phyloP scores from a whole-genome alignment of 2,888 invertebrate species.

The Pedicia rivosa region DNA sequence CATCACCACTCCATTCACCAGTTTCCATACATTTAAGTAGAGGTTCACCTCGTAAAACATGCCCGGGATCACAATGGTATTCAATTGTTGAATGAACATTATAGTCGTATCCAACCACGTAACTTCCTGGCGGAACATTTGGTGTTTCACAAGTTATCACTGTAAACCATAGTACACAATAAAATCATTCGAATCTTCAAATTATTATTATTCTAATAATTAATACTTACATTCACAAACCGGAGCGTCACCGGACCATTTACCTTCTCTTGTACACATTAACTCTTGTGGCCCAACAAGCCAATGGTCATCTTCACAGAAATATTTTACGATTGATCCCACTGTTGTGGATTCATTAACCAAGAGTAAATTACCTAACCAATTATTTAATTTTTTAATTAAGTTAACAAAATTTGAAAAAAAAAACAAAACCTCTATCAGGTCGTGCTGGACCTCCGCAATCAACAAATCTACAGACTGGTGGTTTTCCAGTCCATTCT shows the following conservation, averaged over 20 bases:
- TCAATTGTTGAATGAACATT: conserved; percentile 76
- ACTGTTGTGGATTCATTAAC: conserved; percentile 69
- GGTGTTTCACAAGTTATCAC: conserved; percentile 80
- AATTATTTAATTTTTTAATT: too few species aligned
- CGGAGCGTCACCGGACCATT: conserved; percentile 74
- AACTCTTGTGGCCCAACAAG: conserved; percentile 51
- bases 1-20: conserved; percentile 71
- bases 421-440: too few species aligned
- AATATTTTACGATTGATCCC: conserved; percentile 61
- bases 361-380: conserved; percentile 48
- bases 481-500: conserved; percentile 63
- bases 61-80: conserved; percentile 77
- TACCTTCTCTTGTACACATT: conserved; percentile 65
- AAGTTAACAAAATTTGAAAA: too few species aligned
- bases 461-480: conserved; percentile 72
- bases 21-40: conserved; percentile 53
- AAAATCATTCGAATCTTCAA: too few species aligned
- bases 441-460: conserved; percentile 70
- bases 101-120: conserved; percentile 77
- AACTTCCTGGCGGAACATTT: conserved; percentile 69
- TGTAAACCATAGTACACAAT: conserved; percentile 32
- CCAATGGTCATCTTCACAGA: conserved; percentile 72
- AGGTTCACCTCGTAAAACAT: conserved; percentile 56
- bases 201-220: too few species aligned
- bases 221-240: conserved; percentile 59